These are phyloP conservation scores for Hybognathus amarus DNA, from an alignment of 2,797 vertebrate species.

Conservation along the genomic window DNA sequence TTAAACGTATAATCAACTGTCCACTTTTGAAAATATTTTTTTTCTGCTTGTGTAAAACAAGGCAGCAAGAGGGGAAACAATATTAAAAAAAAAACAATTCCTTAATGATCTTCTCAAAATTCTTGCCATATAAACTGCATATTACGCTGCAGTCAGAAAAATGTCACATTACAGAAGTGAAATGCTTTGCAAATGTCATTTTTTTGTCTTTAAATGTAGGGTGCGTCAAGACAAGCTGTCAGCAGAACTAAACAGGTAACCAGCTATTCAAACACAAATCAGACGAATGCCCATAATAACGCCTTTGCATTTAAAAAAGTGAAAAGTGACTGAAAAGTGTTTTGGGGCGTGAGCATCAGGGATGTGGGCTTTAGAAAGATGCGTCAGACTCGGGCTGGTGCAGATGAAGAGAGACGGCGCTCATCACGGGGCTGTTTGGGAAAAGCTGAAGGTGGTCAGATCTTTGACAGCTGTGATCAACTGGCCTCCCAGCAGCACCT, in stretches of 20 bases:
- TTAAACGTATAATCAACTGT: neutral
- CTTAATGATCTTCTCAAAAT: neutral
- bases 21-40: neutral
- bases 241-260: neutral
- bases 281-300: neutral
- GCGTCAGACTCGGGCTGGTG: neutral
- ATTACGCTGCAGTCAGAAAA: neutral
- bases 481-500: slow-evolving; percentile 13
- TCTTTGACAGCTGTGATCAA: slow-evolving; percentile 71
- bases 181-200: neutral
- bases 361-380: neutral
- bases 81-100: neutral
- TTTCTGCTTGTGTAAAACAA: neutral
- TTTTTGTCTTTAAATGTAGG: slow-evolving; percentile 7
- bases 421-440: slow-evolving; percentile 48
- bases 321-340: neutral
- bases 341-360: neutral
- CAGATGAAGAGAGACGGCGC: slow-evolving; percentile 11
- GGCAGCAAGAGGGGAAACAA: neutral
- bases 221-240: neutral
- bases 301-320: neutral
- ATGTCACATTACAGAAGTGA: neutral
- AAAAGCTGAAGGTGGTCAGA: slow-evolving; percentile 64
- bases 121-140: neutral
- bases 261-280: neutral